These are phyloP conservation scores for Astur gentilis DNA, from an alignment of 2,113 vertebrate species.

Conservation along the genomic window DNA sequence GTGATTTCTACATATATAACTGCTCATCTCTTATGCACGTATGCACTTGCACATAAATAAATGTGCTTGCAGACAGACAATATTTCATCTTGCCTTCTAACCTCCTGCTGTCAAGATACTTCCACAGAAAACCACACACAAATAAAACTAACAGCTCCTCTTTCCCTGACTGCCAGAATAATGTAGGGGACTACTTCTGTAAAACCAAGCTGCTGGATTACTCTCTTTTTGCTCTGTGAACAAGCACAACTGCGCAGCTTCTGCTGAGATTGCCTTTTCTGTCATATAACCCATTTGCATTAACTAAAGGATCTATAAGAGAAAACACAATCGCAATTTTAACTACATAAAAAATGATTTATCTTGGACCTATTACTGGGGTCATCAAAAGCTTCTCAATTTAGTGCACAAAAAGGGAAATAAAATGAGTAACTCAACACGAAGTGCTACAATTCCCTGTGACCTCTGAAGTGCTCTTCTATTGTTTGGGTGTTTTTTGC, in stretches of 20 bases:
- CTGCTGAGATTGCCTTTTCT: not conserved
- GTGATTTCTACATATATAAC: not conserved
- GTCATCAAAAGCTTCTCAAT: not conserved
- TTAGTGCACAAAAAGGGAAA: not conserved
- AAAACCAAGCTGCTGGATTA: not conserved
- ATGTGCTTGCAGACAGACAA: slow-evolving; percentile 15
- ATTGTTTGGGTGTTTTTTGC: not conserved
- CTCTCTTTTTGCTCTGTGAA: not conserved
- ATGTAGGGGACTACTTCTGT: not conserved
- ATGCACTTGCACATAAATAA: slow-evolving; percentile 41
- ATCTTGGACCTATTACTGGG: not conserved
- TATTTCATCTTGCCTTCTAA: slow-evolving; percentile 54
- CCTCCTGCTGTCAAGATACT: slow-evolving; percentile 42
- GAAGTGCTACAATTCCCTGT: not conserved
- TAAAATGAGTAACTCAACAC: not conserved
- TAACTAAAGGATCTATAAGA: not conserved
- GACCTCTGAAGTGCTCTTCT: not conserved
- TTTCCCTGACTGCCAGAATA: not conserved
- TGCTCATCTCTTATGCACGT: slow-evolving; percentile 41
- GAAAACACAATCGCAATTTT: not conserved
- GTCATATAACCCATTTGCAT: not conserved
- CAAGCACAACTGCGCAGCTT: not conserved
- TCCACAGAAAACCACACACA: slow-evolving; percentile 16
- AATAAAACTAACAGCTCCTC: slow-evolving; percentile 40
- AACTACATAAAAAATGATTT: not conserved